Evolutionary conservation across 1,140 invertebrate genomes (phyloP), one percentile per base, ranked within the genome.

Genomic region (Ectropis grisescens): DNA sequence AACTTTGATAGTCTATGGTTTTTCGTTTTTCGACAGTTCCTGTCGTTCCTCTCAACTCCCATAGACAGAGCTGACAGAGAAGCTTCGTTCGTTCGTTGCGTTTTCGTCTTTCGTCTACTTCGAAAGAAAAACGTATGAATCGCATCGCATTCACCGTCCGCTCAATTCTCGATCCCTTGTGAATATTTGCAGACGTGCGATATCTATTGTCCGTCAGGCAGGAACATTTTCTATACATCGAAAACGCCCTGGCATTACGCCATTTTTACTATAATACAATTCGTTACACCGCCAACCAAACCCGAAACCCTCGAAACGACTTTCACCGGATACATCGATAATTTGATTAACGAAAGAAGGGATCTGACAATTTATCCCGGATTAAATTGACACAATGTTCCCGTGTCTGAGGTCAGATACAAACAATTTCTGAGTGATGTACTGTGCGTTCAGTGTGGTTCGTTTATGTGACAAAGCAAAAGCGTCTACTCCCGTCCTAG

Each of bases 401-500:
- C 48, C 60, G 64, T 75, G 62, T 50, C 56, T 58, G 61, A 61
- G 64, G 58, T 71, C 61, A 71, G 56, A 65, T 57, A 60, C 43
- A 40, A 48, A 65, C 68, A 38, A 6, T 41, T 68, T 53, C 52
- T 53, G 49, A 72, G 65, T 72, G 64, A 69, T 67, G 64, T 59
- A 58, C 61, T 53, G 58, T 65, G 62, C 65, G 64, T 59, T 57
- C 61, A 55, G 58, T 65, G 62, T 67, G 61, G 62, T 58, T 67
- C 57, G 61, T 64, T 72, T 74, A 75, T 75, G 75, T 78, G 72
- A 78, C 69, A 74, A 74, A 72, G 67, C 67, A 61, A 65, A 70
- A 66, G 64, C 64, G 66, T 70, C 50, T 56, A 58, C 62, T 74
- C 66, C 66, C 61, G 64, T 68, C 68, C 59, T 52, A 58, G 59